Evolutionary conservation across 2,888 invertebrate genomes (phyloP), one percentile per base, ranked within the genome.

Genomic region (Spicauda simplicius): DNA sequence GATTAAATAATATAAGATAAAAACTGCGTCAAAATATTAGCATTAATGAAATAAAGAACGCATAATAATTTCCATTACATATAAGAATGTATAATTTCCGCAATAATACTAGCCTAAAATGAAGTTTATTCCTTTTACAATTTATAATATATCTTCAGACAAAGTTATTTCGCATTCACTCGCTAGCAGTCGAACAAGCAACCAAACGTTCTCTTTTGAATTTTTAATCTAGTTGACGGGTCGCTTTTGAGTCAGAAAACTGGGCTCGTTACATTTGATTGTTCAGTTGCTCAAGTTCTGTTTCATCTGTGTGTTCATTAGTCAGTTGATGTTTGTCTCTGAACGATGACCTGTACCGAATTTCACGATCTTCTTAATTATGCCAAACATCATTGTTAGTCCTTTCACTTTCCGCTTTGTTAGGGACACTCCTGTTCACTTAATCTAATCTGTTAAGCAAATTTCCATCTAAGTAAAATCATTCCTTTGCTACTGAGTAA

Each of bases 191-290:
- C 11, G 8, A 37, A 37, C 66, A 56, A 16, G 60, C 54, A 18
- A 45, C 45, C 53, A 16, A 37, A 5, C 64, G 60, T 66, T 63
- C 62, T 61, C 56, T 64, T 78, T 77, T 84, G 80, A 81, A 84
- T 82, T 77, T 83, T 84, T 84, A 80, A 84, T 81, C 72, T 71
- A 48, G 78, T 76, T 77, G 79, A 82, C 78, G 78, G 74, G 78
- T 78, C 77, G 73, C 76, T 56, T 61, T 61, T 55, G 41, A 72
- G 71, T 75, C 75, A 75, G 74, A 72, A 71, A 73, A 67, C 67
- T 60, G 66, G 54, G 60, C 66, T 66, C 66, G 66, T 60, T 66
- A 66, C 48, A 66, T 66, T 60, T 66, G 66, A 66, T 66, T 66
- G 66, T 65, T 65, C 59, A 65, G 65, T 60, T 65, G 59, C 66